A percentile compares a stretch with the other conserved stretches of the same genome.
Evolutionary conservation across 2,797 vertebrate genomes (phyloP).

Genomic region (Leuciscus waleckii): DNA sequence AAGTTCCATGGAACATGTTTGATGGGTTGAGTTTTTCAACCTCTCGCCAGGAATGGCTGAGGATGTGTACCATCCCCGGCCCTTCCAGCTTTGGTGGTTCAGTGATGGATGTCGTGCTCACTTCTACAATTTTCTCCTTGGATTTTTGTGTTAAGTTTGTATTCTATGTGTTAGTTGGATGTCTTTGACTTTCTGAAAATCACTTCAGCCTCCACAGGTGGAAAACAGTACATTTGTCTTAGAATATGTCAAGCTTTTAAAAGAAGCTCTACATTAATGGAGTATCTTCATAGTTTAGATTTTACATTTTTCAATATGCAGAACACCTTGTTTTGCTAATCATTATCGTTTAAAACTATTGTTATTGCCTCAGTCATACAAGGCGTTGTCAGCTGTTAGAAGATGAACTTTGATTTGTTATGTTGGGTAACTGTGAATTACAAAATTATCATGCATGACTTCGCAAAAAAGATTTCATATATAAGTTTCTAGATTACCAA

Average conservation of each 20-base stretch:
- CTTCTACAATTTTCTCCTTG: neutral
- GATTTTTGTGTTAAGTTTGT: neutral
- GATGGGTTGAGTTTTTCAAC: neutral
- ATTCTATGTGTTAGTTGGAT: neutral
- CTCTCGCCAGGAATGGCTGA: neutral
- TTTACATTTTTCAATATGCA: neutral
- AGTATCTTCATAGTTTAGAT: neutral
- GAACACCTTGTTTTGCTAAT: slow-evolving; percentile 8
- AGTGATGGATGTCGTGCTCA: neutral
- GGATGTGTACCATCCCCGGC: neutral
- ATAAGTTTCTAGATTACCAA: neutral
- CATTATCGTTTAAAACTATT: slow-evolving; percentile 4
- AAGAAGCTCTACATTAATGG: neutral
- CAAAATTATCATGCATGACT: slow-evolving; percentile 21
- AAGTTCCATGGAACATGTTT: neutral
- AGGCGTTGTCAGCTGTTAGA: slow-evolving; percentile 22
- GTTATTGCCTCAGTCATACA: neutral
- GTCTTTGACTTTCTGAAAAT: neutral
- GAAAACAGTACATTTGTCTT: neutral
- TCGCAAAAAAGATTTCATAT: neutral
- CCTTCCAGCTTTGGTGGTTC: neutral
- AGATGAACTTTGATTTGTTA: slow-evolving; percentile 44
- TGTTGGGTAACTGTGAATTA: slow-evolving; percentile 16
- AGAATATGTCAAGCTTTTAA: neutral
- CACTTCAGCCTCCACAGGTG: neutral